phyloP scores from a whole-genome alignment of 2,888 invertebrate species.

The Drosophila ezoana region DNA sequence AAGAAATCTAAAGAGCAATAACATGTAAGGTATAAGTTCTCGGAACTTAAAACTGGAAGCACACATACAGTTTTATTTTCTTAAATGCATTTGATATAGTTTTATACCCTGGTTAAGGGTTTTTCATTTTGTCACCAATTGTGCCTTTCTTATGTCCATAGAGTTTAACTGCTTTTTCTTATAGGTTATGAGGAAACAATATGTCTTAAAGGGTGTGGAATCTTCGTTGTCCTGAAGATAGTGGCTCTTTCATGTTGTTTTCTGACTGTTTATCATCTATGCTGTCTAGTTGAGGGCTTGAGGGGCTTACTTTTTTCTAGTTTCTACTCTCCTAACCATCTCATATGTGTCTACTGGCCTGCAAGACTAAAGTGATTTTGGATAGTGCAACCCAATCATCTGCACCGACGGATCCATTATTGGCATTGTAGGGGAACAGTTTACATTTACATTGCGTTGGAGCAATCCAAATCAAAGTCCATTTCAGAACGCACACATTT shows the following conservation, averaged over 20 bases:
- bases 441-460: slow-evolving; percentile 28
- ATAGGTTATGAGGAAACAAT: too few relatives aligned
- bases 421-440: slow-evolving; percentile 5
- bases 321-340: not conserved
- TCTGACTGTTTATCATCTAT: not conserved
- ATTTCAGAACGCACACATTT: slow-evolving; percentile 35
- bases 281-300: not conserved
- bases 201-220: too few relatives aligned
- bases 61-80: not conserved
- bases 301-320: not conserved
- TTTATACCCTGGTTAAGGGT: not conserved
- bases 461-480: slow-evolving; percentile 46
- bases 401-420: slow-evolving; percentile 16
- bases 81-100: not conserved
- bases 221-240: too few relatives aligned
- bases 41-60: not conserved
- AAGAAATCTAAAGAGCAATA: not conserved
- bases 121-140: not conserved
- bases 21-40: not conserved
- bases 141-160: too few relatives aligned
- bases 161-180: too few relatives aligned
- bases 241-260: not conserved
- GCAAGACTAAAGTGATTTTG: not conserved
- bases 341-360: not conserved
- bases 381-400: slow-evolving; percentile 28